Base-by-base conservation (phyloP, 2,113 vertebrate species). In the Nesoenas mayeri region DNA sequence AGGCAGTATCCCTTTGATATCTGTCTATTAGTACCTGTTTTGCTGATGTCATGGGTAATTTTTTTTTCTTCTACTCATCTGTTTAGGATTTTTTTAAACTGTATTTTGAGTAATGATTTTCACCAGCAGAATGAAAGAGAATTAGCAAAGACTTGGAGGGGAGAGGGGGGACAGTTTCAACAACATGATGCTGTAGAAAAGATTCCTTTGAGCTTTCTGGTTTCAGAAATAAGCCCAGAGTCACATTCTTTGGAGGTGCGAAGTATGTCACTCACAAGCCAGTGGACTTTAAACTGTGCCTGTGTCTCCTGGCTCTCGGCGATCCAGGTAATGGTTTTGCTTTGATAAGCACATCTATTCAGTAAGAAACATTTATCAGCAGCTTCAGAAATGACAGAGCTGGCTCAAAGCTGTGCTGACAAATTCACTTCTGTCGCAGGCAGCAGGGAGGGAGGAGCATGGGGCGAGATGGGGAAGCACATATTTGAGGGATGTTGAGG, bases 1-100 rank as follows among this genome's bases (percentile, higher is more conserved):
- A 95, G 81, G 81, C 87, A 95, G 16, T 5, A 65, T 77, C 81
- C 36, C 87, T 95, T 94, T 92, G 87, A 85, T 95, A 95, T 79
- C 56, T 71, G 22, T 29, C 85, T 94, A 32, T 93, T 87, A 92
- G 91, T 84, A 93, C 60, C 84, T 82, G 44, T 47, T 91, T 94
- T 87, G 65, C 44, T 93, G 89, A 89, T 48, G 13, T 89, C 91
- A 96, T 47, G 20, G n/a, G 51, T 64, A 86, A 51, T 16, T 7
- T 85, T 83, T 83, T 78, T 93, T 67, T 70, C 54, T 82, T 79
- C 61, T 31, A 79, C 79, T 94, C 1, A 1, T 34, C 70, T 91
- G 62, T 79, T 95, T 73, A 82, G 78, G 82, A 32, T 2, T 81
- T 89, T 92, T 95, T 60, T 0, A 38, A 90, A 67, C 48, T 64